phyloP scores from a whole-genome alignment of 1,140 invertebrate species.

The Onthophagus taurus region DNA sequence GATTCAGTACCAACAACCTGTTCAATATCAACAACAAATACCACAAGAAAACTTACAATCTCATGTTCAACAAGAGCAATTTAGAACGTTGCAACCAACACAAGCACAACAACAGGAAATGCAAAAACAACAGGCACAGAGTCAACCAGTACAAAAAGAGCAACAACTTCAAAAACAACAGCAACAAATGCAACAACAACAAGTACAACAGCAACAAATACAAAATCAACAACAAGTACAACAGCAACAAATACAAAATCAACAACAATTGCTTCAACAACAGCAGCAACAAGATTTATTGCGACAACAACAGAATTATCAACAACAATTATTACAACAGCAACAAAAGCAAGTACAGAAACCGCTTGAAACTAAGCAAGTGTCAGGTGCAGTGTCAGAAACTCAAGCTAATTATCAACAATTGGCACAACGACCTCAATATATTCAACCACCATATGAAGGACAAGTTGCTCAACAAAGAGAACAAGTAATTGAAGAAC shows the following conservation, averaged over 20 bases:
- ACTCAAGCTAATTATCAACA: neutral
- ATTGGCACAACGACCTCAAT: neutral
- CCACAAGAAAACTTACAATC: neutral
- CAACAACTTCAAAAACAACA: conserved; percentile 4
- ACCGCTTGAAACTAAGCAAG: neutral
- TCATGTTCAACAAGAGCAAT: no score
- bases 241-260: neutral
- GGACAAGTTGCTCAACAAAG: neutral
- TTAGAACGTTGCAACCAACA: no score
- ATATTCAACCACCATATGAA: neutral
- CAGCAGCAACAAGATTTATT: neutral
- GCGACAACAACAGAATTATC: neutral
- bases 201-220: neutral
- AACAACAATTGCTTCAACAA: neutral
- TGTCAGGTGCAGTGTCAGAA: neutral
- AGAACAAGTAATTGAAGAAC: no score
- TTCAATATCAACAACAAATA: conserved; percentile 3
- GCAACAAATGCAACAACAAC: neutral
- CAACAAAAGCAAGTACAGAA: neutral
- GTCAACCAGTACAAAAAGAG: neutral
- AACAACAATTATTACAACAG: neutral
- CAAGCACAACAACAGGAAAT: no score
- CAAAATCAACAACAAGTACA: conserved; percentile 3
- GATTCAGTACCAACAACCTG: neutral
- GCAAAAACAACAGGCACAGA: neutral